Evolutionary conservation across 2,113 vertebrate genomes (phyloP).

Genomic region (Syngnathus floridae): DNA sequence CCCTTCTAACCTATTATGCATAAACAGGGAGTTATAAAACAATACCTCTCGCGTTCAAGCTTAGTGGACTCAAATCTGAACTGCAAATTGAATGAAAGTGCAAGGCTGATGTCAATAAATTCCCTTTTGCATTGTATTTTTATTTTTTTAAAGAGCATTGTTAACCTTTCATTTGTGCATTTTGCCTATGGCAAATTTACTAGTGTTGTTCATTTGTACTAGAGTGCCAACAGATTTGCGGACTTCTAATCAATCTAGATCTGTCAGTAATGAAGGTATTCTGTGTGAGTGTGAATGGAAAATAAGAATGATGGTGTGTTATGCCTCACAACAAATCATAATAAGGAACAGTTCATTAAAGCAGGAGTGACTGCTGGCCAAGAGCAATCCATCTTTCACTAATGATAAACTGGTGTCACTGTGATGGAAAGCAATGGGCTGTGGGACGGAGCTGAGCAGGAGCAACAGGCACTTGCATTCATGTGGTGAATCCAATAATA

Average conservation of each 20-base stretch:
- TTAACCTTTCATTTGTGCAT: constrained; percentile 5
- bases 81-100: neutral
- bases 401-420: constrained; percentile 36
- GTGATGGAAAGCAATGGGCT: constrained; percentile 30
- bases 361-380: constrained; percentile 42
- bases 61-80: neutral
- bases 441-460: constrained; percentile 23
- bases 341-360: constrained; percentile 55
- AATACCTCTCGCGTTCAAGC: neutral
- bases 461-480: constrained; percentile 29
- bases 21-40: neutral
- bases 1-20: neutral
- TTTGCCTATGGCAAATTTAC: constrained; percentile 9
- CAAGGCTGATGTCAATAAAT: neutral
- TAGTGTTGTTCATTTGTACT: constrained; percentile 16
- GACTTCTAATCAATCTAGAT: constrained; percentile 20
- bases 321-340: constrained; percentile 48
- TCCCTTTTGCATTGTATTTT: neutral
- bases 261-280: constrained; percentile 50
- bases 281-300: constrained; percentile 33
- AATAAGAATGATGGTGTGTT: constrained; percentile 38
- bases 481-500: constrained; percentile 17
- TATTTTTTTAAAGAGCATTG: neutral
- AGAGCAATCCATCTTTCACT: constrained; percentile 49
- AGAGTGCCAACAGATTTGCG: constrained; percentile 23